These are phyloP conservation scores for Antheraea yamamai DNA, from an alignment of 2,888 invertebrate genomes.

Conservation along the genomic window DNA sequence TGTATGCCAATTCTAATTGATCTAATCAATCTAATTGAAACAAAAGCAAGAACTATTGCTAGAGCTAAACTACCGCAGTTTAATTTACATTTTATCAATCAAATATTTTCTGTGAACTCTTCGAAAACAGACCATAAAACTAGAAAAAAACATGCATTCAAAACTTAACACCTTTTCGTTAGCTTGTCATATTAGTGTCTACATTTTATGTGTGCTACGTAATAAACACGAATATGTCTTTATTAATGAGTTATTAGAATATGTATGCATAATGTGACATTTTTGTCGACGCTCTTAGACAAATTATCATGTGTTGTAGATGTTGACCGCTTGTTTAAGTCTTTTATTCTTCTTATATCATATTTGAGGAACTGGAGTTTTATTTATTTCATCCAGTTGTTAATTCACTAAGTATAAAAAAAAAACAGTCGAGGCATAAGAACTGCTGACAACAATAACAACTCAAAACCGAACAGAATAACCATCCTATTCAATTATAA, in stretches of 20 bases:
- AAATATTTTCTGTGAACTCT: neutral
- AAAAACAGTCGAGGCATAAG: too few species aligned
- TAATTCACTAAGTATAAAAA: too few species aligned
- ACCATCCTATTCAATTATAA: too few species aligned
- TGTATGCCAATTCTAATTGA: too few species aligned
- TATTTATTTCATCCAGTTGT: too few species aligned
- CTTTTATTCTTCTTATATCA: neutral
- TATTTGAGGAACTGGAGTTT: neutral
- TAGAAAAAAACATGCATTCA: neutral
- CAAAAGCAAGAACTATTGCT: too few species aligned
- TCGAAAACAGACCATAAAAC: neutral
- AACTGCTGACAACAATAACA: too few species aligned
- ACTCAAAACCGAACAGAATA: too few species aligned
- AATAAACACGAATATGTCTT: neutral
- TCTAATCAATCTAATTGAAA: too few species aligned
- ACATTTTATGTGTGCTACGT: neutral
- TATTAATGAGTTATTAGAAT: neutral
- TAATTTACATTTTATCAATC: neutral
- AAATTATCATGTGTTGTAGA: neutral
- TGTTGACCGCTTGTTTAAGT: neutral
- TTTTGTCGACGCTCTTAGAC: neutral
- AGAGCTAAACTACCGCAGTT: too few species aligned
- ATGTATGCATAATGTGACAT: neutral
- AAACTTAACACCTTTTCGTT: neutral
- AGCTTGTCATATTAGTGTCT: neutral